These are phyloP conservation scores for Zoanthus sociatus DNA, from an alignment of 92 coral and sea anemone species.

Conservation along the genomic window DNA sequence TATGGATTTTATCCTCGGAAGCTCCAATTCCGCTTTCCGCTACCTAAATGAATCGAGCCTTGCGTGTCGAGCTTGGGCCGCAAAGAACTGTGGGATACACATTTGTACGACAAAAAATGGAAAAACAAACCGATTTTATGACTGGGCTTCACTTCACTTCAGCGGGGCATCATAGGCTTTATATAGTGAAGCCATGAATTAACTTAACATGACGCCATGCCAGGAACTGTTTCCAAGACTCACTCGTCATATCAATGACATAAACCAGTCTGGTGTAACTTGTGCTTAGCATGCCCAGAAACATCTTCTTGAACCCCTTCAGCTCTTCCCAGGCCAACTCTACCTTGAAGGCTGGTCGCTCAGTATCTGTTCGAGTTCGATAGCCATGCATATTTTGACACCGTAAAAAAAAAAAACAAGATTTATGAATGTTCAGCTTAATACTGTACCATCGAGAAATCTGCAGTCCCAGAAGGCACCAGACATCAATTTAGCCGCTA, in stretches of 20 bases:
- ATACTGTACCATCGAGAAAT: too few species aligned
- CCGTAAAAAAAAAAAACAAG: constrained; percentile 56
- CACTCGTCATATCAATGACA: constrained; percentile 7
- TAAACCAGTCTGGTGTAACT: background rate
- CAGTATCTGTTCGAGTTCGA: constrained; percentile 48
- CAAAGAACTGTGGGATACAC: too few species aligned
- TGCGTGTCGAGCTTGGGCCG: too few species aligned
- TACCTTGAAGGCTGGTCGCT: constrained; percentile 12
- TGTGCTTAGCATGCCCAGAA: constrained; percentile 17
- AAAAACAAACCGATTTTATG: too few species aligned
- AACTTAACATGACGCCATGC: constrained; percentile 40
- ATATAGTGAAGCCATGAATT: constrained; percentile 66
- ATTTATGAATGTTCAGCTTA: too few species aligned
- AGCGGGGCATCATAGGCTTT: constrained; percentile 59
- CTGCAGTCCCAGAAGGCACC: too few species aligned
- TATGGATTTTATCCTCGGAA: too few species aligned
- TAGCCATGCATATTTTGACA: constrained; percentile 49
- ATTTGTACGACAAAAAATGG: too few species aligned
- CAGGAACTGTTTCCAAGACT: constrained; percentile 3
- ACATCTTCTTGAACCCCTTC: constrained; percentile 55
- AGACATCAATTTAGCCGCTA: too few species aligned
- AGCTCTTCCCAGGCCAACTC: constrained; percentile 16
- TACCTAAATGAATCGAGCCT: too few species aligned
- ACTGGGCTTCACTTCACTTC: too few species aligned
- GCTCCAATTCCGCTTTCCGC: too few species aligned